Evolutionary conservation across 2,888 invertebrate genomes (phyloP).

Genomic region (Xanthia icteritia): DNA sequence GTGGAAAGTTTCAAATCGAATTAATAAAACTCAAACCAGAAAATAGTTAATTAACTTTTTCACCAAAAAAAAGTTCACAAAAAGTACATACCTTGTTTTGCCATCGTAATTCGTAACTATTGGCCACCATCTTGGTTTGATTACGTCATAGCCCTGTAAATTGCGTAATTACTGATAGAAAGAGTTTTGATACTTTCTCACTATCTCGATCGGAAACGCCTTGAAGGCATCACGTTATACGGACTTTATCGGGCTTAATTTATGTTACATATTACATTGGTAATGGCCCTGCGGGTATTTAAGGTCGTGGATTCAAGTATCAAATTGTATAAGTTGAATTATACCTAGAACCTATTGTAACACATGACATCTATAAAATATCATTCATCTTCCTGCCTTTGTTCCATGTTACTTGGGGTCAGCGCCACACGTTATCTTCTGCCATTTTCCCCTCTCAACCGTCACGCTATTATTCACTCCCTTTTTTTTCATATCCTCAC

Average conservation of each 20-base stretch:
- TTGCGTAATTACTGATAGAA: slow-evolving; percentile 40
- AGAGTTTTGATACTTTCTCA: slow-evolving; percentile 58
- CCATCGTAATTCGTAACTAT: slow-evolving; percentile 27
- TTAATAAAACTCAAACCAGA: slow-evolving; percentile 11
- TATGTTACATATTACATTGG: slow-evolving; percentile 9
- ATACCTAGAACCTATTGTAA: background rate
- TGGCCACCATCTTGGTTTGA: slow-evolving; percentile 20
- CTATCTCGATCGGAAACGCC: slow-evolving; percentile 50
- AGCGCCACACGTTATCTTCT: too few species aligned
- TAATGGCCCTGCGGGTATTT: slow-evolving; percentile 17
- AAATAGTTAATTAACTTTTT: slow-evolving; percentile 38
- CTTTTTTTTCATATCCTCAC: too few species aligned
- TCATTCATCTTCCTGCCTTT: too few species aligned
- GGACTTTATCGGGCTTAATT: slow-evolving; percentile 38
- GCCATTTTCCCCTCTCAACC: too few species aligned
- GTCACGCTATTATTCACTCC: too few species aligned
- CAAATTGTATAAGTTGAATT: background rate
- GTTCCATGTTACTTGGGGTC: too few species aligned
- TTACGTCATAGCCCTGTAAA: slow-evolving; percentile 32
- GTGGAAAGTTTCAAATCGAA: background rate
- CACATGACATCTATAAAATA: too few species aligned
- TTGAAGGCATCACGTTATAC: slow-evolving; percentile 39
- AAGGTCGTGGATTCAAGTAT: slow-evolving; percentile 29
- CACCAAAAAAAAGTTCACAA: slow-evolving; percentile 12
- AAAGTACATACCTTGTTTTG: slow-evolving; percentile 30